Evolutionary conservation across 2,888 invertebrate species (phyloP).

Genomic region (Drosophila birchii): DNA sequence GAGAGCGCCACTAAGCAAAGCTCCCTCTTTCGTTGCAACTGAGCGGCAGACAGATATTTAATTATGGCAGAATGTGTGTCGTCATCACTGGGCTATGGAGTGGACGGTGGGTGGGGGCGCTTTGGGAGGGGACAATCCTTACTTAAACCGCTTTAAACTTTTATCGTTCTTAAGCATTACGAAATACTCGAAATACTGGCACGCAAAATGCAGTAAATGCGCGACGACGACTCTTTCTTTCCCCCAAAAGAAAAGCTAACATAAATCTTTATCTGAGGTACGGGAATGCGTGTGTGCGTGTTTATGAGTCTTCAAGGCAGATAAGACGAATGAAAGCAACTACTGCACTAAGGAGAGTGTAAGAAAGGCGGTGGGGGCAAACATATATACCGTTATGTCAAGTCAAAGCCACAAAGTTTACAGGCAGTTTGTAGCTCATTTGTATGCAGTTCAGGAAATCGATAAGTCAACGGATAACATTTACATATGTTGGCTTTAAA

Average conservation of each 20-base stretch:
- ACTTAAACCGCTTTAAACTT: constrained; percentile 65
- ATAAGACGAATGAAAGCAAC: constrained; percentile 25
- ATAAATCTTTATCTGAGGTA: constrained; percentile 70
- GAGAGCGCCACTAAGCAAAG: constrained; percentile 13
- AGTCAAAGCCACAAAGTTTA: constrained; percentile 34
- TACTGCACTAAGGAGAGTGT: constrained; percentile 29
- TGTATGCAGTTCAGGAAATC: constrained; percentile 44
- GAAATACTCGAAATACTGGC: constrained; percentile 30
- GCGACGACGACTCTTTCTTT: constrained; percentile 22
- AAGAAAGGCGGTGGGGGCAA: constrained; percentile 9
- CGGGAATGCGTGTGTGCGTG: constrained; percentile 39
- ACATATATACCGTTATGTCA: constrained; percentile 36
- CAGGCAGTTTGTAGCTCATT: constrained; percentile 35
- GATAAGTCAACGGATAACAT: constrained; percentile 37
- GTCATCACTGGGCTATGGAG: constrained; percentile 58
- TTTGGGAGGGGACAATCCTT: constrained; percentile 26
- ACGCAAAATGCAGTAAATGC: constrained; percentile 25
- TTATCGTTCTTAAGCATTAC: constrained; percentile 57
- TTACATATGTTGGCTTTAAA: background rate
- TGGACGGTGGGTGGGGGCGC: background rate
- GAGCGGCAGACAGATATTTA: constrained; percentile 47
- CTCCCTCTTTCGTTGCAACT: constrained; percentile 58
- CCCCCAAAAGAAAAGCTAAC: constrained; percentile 42
- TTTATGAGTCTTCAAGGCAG: constrained; percentile 41
- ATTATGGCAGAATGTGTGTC: constrained; percentile 68